Evolutionary conservation across 2,797 vertebrate genomes (phyloP).

Genomic region (Cebuella pygmaea): DNA sequence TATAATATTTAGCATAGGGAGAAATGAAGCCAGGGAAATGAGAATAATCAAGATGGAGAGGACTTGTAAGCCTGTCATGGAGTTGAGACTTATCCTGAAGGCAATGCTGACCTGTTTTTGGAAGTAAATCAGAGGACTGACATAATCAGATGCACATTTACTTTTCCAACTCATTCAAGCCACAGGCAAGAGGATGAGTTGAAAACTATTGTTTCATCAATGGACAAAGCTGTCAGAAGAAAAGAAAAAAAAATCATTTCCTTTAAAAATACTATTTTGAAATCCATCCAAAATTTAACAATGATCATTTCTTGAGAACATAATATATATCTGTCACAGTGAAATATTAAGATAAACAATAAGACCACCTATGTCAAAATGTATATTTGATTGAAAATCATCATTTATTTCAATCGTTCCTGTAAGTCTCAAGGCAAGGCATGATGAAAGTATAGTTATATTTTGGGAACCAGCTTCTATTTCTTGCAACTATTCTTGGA

Average conservation of each 20-base stretch:
- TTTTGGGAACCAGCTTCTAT: no score
- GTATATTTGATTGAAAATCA: not conserved
- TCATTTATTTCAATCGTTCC: not conserved
- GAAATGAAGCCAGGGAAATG: fast-evolving
- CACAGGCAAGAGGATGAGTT: not conserved
- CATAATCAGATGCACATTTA: not conserved
- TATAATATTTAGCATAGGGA: not conserved
- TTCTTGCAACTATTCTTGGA: not conserved
- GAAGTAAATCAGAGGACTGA: not conserved
- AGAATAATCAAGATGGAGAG: not conserved
- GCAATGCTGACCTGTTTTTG: not conserved
- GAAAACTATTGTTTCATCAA: not conserved
- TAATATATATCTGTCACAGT: not conserved
- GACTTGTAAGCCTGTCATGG: not conserved
- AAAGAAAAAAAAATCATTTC: not conserved
- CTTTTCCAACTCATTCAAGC: not conserved
- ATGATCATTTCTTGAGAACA: not conserved
- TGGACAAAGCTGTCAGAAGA: not conserved
- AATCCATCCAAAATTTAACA: not conserved
- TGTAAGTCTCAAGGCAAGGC: not conserved
- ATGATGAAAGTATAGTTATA: not conserved
- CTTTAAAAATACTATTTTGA: constrained; percentile 17
- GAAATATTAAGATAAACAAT: not conserved
- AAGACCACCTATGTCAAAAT: not conserved
- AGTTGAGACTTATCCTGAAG: not conserved